These are phyloP conservation scores for Xenus cinereus DNA, from an alignment of 2,113 vertebrate species.

Conservation along the genomic window DNA sequence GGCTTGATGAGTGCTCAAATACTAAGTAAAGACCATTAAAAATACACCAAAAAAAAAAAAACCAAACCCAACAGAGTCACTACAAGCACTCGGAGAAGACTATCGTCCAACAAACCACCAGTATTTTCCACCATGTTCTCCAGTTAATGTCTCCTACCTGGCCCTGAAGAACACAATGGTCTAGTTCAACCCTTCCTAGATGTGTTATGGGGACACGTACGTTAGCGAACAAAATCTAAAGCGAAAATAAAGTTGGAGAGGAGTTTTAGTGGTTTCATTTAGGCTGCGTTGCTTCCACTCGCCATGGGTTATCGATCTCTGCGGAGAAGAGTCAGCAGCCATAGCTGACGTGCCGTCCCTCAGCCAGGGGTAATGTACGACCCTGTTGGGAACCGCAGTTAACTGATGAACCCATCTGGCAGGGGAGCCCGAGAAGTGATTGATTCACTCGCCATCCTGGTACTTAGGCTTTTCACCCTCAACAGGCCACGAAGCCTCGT, in stretches of 20 bases:
- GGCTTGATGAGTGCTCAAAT: not conserved
- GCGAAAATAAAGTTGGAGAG: not conserved
- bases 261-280: not conserved
- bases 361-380: conserved; percentile 66
- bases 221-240: not conserved
- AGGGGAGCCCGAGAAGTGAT: conserved; percentile 59
- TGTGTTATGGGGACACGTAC: accelerated
- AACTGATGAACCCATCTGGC: conserved; percentile 74
- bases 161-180: not conserved
- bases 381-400: conserved; percentile 51
- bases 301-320: conserved; percentile 63
- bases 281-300: conserved; percentile 2
- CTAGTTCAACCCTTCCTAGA: not conserved
- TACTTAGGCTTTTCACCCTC: conserved; percentile 69
- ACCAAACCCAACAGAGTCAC: too few relatives aligned
- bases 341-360: conserved; percentile 29
- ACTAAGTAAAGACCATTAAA: not conserved
- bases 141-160: not conserved
- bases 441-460: conserved; percentile 68
- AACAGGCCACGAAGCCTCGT: conserved; percentile 23
- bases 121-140: not conserved
- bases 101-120: not conserved
- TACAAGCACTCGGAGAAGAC: not conserved
- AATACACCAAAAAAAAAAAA: not conserved
- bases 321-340: conserved; percentile 32